Evolutionary conservation across 2,888 invertebrate species (phyloP).

Genomic region (Onchidella celtica): DNA sequence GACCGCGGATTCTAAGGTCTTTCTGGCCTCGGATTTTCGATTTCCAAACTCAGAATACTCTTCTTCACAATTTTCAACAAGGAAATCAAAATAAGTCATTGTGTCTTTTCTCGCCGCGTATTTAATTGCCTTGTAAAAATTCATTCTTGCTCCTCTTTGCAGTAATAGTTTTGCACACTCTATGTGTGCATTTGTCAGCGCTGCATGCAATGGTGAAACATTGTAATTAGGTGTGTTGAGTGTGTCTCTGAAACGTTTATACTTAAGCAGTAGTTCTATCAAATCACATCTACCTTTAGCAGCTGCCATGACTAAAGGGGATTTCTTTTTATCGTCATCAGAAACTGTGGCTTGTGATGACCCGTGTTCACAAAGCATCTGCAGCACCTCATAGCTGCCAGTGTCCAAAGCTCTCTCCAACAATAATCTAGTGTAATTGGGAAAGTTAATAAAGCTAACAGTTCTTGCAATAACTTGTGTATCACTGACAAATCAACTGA

Average conservation of each 20-base stretch:
- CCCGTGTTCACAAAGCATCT: slow-evolving; percentile 18
- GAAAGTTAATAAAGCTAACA: too few species aligned
- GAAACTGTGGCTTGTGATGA: too few species aligned
- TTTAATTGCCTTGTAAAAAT: not conserved
- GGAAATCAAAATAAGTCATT: not conserved
- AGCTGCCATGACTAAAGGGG: not conserved
- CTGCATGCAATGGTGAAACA: not conserved
- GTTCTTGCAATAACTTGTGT: too few species aligned
- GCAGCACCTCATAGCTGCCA: not conserved
- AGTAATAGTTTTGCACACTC: not conserved
- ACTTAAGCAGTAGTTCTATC: not conserved
- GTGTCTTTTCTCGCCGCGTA: not conserved
- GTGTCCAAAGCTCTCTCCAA: not conserved
- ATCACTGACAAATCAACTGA: too few species aligned
- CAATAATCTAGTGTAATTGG: too few species aligned
- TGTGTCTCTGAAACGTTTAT: not conserved
- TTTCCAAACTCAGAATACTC: not conserved
- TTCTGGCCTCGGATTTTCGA: too few species aligned
- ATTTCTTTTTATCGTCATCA: not conserved
- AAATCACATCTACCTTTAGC: slow-evolving; percentile 6
- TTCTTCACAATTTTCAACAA: slow-evolving; percentile 7
- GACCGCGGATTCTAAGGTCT: too few species aligned
- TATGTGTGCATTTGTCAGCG: not conserved
- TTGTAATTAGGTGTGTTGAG: not conserved
- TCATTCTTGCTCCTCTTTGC: not conserved